phyloP scores from a whole-genome alignment of 2,888 invertebrate species.

The Parochlus steinenii region DNA sequence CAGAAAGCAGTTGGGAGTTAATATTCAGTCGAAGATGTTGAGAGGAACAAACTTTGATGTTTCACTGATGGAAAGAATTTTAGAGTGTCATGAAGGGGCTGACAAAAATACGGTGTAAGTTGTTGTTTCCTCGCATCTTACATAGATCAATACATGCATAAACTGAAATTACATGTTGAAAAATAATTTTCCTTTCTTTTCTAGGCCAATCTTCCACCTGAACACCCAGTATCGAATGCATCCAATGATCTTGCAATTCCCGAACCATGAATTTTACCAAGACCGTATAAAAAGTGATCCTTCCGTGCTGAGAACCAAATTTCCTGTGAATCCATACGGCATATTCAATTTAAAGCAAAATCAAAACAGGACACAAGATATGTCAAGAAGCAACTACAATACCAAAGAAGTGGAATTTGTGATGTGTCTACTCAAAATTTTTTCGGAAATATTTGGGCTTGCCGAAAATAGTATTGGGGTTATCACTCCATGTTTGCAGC shows the following conservation, averaged over 20 bases:
- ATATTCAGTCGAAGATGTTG: constrained; percentile 44
- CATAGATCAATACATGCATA: no score
- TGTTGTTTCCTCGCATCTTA: no score
- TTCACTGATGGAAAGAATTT: background rate
- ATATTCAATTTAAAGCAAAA: constrained; percentile 38
- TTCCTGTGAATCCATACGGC: constrained; percentile 38
- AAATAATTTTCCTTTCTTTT: no score
- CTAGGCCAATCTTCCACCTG: constrained; percentile 40
- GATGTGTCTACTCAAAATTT: constrained; percentile 32
- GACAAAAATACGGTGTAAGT: constrained; percentile 20
- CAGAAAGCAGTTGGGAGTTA: constrained; percentile 69
- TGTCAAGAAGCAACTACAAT: constrained; percentile 30
- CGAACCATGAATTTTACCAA: constrained; percentile 38
- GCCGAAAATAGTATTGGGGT: constrained; percentile 37
- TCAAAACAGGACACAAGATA: constrained; percentile 26
- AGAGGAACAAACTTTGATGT: constrained; percentile 4
- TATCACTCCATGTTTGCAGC: constrained; percentile 54
- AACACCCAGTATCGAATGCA: constrained; percentile 76
- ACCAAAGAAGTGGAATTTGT: constrained; percentile 43
- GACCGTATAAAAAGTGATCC: constrained; percentile 21
- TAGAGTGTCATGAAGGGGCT: constrained; percentile 23
- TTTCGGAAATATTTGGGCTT: constrained; percentile 27
- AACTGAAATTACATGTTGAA: no score
- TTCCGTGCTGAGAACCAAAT: constrained; percentile 15
- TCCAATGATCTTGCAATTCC: constrained; percentile 60